Evolutionary conservation across 1,140 invertebrate genomes (phyloP), one percentile per base, ranked within the genome.

Genomic region (Anoplolepis gracilipes): DNA sequence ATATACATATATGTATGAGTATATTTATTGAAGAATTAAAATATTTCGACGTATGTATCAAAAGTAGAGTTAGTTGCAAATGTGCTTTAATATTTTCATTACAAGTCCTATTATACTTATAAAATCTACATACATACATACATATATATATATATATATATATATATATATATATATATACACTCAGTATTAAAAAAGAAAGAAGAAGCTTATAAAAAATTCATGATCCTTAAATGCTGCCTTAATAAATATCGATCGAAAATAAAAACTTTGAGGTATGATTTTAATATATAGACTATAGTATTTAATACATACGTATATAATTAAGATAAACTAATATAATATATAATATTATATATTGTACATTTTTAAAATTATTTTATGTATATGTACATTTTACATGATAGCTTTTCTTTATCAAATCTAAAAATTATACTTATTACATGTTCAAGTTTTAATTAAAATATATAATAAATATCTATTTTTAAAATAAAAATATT

Each of bases 21-120:
- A 22, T 39, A 53, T 70, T 73, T 82, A 82, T 73, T 46, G 55
- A 61, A 42, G 67, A 82, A 72, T 82, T 73, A 73, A 46, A 82
- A 82, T 73, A 73, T 73, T 39, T 30, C 49, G 78, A 36, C 25
- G 13, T 19, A 10, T 42, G 11, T 42, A 46, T 82, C 67, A 42
- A 57, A 42, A 46, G 67, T 46, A 82, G 53, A 46, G 53, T 39
- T 55, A 39, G 53, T 25, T 33, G 62, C 77, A 42, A 79, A 79
- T 69, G 67, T 62, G 78, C 57, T 42, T 82, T 61, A 82, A 82
- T 82, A 57, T 69, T 72, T 72, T 59, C 53, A 59, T 82, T 82
- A 82, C n/a, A n/a, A n/a, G n/a, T n/a, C 36, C 67, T 30, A 46
- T 13, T 30, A 46, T 4, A 73, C 36, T 72, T 73, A 82, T 82